A percentile compares a stretch with the other conserved stretches of the same genome.
Conservation (phyloP, 2,888 invertebrate genomes). For the Venustoraphidia nigricollis region DNA sequence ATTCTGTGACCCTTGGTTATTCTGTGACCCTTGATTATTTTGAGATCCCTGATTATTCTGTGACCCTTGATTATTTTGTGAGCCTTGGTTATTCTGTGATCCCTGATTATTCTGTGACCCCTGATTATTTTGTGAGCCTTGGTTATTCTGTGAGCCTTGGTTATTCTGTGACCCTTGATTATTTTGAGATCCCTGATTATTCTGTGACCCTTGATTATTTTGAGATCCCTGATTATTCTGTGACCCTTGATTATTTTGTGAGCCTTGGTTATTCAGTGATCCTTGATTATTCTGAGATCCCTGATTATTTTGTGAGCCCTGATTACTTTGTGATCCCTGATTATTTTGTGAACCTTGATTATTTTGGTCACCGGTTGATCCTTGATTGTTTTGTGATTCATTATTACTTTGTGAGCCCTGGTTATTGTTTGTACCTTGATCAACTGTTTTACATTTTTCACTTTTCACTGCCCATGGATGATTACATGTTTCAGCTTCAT, state of each 20-base stretch:
- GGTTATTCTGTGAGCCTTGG: background rate
- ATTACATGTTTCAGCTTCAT: constrained; percentile 50
- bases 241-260: background rate
- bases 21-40: constrained; percentile 7
- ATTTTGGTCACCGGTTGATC: background rate
- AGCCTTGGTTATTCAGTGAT: background rate
- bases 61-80: constrained; percentile 8
- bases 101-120: constrained; percentile 9
- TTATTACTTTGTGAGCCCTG: background rate
- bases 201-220: background rate
- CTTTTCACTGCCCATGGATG: constrained; percentile 43
- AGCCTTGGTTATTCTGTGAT: constrained; percentile 5
- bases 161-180: constrained; percentile 6
- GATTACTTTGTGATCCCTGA: background rate
- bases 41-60: constrained; percentile 11
- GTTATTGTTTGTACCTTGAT: background rate
- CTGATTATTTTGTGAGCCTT: constrained; percentile 4
- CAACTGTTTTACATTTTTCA: constrained; percentile 1
- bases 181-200: background rate
- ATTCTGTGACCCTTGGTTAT: constrained; percentile 8
- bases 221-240: background rate
- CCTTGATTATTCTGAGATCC: too few relatives aligned
- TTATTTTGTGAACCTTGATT: background rate
- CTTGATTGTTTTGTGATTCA: background rate
- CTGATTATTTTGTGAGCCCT: too few relatives aligned